Conservation (phyloP, 2,888 invertebrate species). For the Lypha dubia region DNA sequence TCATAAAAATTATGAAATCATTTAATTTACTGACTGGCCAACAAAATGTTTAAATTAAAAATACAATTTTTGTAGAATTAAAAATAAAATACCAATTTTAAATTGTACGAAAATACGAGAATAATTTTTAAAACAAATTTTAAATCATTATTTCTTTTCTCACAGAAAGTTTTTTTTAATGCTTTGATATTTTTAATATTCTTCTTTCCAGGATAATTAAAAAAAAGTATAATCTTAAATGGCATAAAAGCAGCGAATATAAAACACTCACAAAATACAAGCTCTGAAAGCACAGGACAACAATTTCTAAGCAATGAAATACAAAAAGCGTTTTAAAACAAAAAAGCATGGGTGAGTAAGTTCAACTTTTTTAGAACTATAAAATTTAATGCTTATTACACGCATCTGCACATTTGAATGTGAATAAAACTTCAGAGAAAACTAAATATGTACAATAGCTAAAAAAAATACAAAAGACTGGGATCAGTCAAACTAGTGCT, state of each 20-base stretch:
- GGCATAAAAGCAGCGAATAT: slow-evolving; percentile 13
- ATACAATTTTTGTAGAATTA: no score
- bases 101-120: no score
- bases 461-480: neutral
- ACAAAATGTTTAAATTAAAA: no score
- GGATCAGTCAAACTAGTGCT: neutral
- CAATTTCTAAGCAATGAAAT: neutral
- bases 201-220: slow-evolving; percentile 22
- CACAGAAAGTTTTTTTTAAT: neutral
- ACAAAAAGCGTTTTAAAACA: slow-evolving; percentile 11
- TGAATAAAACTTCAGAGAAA: neutral
- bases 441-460: neutral
- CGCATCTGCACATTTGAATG: slow-evolving; percentile 28
- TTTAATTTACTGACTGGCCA: no score
- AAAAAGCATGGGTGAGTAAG: slow-evolving; percentile 30
- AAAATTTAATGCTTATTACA: slow-evolving; percentile 27
- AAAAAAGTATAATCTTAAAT: neutral
- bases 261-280: neutral
- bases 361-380: slow-evolving; percentile 1
- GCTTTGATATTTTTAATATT: neutral
- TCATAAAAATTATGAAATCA: no score
- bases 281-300: slow-evolving; percentile 1
- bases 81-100: no score
- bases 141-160: no score
- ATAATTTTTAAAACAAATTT: neutral